Evolutionary conservation across 2,797 vertebrate genomes (phyloP), one percentile per base, ranked within the genome.

Genomic region (Coracias cyanogaster): DNA sequence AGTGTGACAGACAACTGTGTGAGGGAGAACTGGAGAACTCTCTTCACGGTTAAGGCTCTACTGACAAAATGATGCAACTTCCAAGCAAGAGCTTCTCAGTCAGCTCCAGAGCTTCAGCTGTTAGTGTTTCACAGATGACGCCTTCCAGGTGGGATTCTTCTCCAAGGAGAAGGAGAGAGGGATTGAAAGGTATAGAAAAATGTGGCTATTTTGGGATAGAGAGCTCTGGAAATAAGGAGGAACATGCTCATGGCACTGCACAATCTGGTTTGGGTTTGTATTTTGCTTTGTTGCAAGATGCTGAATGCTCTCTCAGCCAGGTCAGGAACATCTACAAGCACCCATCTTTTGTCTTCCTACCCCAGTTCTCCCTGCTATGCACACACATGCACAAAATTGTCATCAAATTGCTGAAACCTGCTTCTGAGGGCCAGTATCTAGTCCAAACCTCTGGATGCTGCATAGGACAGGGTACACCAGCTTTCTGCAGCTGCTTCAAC

Each of bases 261-360:
- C 46, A 24, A 41, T n/a, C 70, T 49, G 10, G 19, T 49, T 67
- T 57, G 29, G 12, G n/a, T 69, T 82, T 89, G 31, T 43, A 20
- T 79, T 89, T 64, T 66, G 29, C 21, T 85, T 77, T 74, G 12
- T 37, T 96, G 71, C 31, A 60, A 86, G 86, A 33, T 43, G 39
- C 29, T 26, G 48, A 71, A 21, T 17, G 16, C 24, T 58, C 31
- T 9, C 65, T 77, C 39, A 70, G 43, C 0, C 0, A 72, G 24
- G 49, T 62, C 57, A 74, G 31, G 64, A 87, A 5, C 24, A 51
- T 67, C 45, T 52, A 21, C 9, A 48, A 35, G 28, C 35, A 67
- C 7, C 20, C 18, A 35, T 13, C 6, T 19, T 64, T 52, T 31
- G 2, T 55, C n/a, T 70, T 55, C 43, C 7, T 20, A 21, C 5